These are phyloP conservation scores for Pangasius djambal DNA, from an alignment of 2,797 vertebrate species.

Conservation along the genomic window DNA sequence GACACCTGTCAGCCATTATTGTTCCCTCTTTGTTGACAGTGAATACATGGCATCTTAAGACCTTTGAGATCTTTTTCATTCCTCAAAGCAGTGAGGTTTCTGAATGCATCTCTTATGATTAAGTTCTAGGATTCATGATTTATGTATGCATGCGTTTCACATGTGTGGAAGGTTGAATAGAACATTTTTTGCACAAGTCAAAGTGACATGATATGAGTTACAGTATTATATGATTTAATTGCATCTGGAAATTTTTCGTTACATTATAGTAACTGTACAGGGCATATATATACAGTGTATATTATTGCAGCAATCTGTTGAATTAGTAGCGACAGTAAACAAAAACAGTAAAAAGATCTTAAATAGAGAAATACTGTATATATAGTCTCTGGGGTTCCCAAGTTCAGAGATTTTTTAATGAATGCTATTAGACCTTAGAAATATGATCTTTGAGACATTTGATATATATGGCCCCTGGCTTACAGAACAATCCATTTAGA, in stretches of 20 bases:
- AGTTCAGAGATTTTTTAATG: neutral
- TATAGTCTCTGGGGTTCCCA: neutral
- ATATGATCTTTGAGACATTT: slow-evolving; percentile 23
- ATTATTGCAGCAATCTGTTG: neutral
- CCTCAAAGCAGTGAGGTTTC: slow-evolving; percentile 28
- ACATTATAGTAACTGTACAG: neutral
- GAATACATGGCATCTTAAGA: slow-evolving; percentile 66
- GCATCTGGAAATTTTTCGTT: neutral
- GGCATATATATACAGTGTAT: neutral
- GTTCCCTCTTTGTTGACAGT: slow-evolving; percentile 70
- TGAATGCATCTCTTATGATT: slow-evolving; percentile 33
- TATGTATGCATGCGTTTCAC: slow-evolving; percentile 20
- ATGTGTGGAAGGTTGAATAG: neutral
- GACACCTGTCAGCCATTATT: slow-evolving; percentile 72
- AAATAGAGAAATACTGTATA: neutral
- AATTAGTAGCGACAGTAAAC: neutral
- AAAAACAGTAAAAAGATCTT: neutral
- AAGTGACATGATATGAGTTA: neutral
- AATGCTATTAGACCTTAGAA: neutral
- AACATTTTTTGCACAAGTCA: neutral
- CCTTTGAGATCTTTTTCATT: slow-evolving; percentile 61
- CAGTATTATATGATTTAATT: slow-evolving; percentile 16
- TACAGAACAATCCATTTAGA: neutral
- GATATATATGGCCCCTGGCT: neutral
- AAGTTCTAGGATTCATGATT: slow-evolving; percentile 24